Percentiles rank a stretch among this genome's conserved stretches.
phyloP scores from a whole-genome alignment of 1,140 invertebrate genomes.

The Leptoteleia sp. region DNA sequence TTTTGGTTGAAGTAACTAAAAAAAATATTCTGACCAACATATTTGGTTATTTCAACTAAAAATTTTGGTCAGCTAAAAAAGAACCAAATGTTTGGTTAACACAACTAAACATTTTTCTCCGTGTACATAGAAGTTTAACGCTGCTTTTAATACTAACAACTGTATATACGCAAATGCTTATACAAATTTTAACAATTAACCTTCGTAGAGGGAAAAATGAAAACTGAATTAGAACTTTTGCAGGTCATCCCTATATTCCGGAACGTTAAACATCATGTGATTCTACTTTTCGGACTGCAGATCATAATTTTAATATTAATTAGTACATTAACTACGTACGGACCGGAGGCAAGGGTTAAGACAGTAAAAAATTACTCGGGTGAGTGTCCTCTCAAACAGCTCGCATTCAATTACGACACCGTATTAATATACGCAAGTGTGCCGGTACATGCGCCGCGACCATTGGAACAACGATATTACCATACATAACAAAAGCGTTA shows the following conservation, averaged over 20 bases:
- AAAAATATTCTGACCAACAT: too few relatives aligned
- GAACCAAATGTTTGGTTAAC: too few relatives aligned
- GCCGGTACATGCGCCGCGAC: conserved; percentile 7
- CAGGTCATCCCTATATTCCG: conserved; percentile 20
- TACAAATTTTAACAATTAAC: too few relatives aligned
- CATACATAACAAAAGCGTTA: conserved; percentile 44
- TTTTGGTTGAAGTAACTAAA: too few relatives aligned
- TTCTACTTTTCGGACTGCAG: conserved; percentile 73
- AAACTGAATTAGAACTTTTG: too few relatives aligned
- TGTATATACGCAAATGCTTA: too few relatives aligned
- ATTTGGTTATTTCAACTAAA: too few relatives aligned
- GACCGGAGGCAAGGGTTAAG: conserved; percentile 71
- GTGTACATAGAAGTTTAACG: too few relatives aligned
- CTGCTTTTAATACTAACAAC: too few relatives aligned
- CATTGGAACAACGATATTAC: conserved; percentile 36
- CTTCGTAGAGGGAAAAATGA: too few relatives aligned
- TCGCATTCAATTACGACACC: conserved; percentile 22
- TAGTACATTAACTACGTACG: conserved; percentile 72
- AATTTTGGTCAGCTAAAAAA: too few relatives aligned
- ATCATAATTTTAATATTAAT: conserved; percentile 75
- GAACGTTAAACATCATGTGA: conserved; percentile 69
- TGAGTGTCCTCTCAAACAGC: conserved; percentile 55
- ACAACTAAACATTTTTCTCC: too few relatives aligned
- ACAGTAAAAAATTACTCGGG: conserved; percentile 67
- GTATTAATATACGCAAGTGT: conserved; percentile 24